These are phyloP conservation scores for Chrysomela aeneicollis DNA, from an alignment of 2,888 invertebrate genomes.

Conservation along the genomic window DNA sequence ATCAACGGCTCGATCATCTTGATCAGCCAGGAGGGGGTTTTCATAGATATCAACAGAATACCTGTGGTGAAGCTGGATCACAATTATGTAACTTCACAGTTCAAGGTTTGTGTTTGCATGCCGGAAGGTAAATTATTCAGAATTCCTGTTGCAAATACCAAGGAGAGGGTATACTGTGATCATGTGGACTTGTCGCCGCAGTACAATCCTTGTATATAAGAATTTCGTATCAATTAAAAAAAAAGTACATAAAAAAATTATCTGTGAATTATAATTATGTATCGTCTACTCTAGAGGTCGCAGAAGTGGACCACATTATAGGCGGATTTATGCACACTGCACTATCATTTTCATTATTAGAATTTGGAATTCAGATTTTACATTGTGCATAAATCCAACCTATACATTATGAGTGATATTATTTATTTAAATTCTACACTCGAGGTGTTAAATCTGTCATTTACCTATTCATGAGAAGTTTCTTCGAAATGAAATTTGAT, in stretches of 20 bases:
- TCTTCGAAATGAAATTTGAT: too few relatives aligned
- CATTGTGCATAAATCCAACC: too few relatives aligned
- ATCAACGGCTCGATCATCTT: slow-evolving; percentile 78
- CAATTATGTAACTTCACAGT: slow-evolving; percentile 67
- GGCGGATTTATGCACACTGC: too few relatives aligned
- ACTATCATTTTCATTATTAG: too few relatives aligned
- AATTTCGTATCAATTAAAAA: not conserved
- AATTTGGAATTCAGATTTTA: too few relatives aligned
- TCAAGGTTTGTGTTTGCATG: slow-evolving; percentile 90
- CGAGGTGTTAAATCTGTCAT: too few relatives aligned
- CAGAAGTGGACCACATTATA: too few relatives aligned
- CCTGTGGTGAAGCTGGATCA: slow-evolving; percentile 69
- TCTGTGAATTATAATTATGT: too few relatives aligned
- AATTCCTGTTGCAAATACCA: slow-evolving; percentile 73
- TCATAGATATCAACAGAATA: slow-evolving; percentile 74
- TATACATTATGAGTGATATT: too few relatives aligned
- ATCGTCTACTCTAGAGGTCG: too few relatives aligned
- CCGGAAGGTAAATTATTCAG: slow-evolving; percentile 85
- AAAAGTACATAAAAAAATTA: not conserved
- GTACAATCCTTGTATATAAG: slow-evolving; percentile 71
- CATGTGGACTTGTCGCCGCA: slow-evolving; percentile 67
- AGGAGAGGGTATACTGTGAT: slow-evolving; percentile 67
- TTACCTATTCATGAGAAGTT: too few relatives aligned
- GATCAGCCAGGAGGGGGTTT: slow-evolving; percentile 74
- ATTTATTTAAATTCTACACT: too few relatives aligned